A percentile compares a stretch with the other conserved stretches of the same genome.
Conservation (phyloP, 2,888 invertebrate genomes). For the Eledona agricola region DNA sequence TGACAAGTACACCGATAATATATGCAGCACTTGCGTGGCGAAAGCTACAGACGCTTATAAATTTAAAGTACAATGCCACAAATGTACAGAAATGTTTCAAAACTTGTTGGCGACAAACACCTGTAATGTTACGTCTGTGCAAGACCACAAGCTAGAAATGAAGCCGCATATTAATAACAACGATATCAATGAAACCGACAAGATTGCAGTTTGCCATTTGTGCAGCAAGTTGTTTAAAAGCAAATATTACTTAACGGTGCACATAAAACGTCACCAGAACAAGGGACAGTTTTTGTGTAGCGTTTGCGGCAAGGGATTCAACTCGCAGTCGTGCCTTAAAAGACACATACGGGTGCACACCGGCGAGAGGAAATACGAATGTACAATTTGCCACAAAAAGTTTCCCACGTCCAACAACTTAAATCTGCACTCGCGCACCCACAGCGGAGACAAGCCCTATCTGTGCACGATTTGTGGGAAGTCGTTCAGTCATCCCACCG, state of each 20-base stretch:
- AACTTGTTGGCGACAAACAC: constrained; percentile 1
- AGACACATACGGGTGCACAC: constrained; percentile 51
- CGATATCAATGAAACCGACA: constrained; percentile 11
- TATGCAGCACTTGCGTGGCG: constrained; percentile 50
- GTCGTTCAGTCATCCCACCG: constrained; percentile 51
- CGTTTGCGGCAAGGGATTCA: constrained; percentile 51
- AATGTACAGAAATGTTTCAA: constrained; percentile 34
- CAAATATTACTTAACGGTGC: constrained; percentile 51
- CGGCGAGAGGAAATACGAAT: constrained; percentile 51
- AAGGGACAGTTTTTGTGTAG: constrained; percentile 53
- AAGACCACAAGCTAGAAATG: constrained; percentile 17
- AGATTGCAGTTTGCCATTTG: constrained; percentile 43
- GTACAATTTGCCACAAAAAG: constrained; percentile 47
- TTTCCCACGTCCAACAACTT: constrained; percentile 51
- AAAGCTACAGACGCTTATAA: constrained; percentile 46
- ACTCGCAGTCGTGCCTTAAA: constrained; percentile 48
- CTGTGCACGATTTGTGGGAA: constrained; percentile 52
- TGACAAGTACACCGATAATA: constrained; percentile 41
- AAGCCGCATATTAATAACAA: constrained; percentile 7
- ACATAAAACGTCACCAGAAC: constrained; percentile 48
- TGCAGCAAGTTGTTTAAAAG: constrained; percentile 53
- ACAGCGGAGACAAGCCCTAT: constrained; percentile 51
- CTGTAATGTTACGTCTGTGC: constrained; percentile 4
- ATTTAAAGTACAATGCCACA: constrained; percentile 52
- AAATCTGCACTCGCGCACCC: constrained; percentile 49